These are phyloP conservation scores for Buathra laborator DNA, from an alignment of 2,888 invertebrate species.

Conservation along the genomic window DNA sequence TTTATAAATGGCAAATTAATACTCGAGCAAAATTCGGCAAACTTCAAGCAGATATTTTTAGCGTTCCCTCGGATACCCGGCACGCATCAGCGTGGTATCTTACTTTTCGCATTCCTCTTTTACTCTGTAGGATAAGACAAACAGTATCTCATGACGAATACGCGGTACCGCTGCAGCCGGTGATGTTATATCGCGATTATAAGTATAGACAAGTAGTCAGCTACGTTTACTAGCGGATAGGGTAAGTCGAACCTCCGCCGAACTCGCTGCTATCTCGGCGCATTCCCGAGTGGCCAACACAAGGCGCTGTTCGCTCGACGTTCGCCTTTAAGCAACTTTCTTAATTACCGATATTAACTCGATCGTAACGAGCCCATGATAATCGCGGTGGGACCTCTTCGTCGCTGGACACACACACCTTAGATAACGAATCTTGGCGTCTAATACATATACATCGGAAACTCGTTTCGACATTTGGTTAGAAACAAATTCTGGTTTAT, in stretches of 20 bases:
- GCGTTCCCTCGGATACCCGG: background rate
- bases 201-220: background rate
- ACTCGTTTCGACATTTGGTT: background rate
- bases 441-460: background rate
- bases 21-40: background rate
- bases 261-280: slow-evolving; percentile 47
- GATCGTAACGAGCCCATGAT: slow-evolving; percentile 83
- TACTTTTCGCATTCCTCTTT: background rate
- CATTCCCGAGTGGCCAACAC: slow-evolving; percentile 79
- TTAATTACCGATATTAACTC: slow-evolving; percentile 84
- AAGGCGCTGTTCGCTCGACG: slow-evolving; percentile 56
- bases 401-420: slow-evolving; percentile 30
- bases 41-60: background rate
- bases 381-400: slow-evolving; percentile 79
- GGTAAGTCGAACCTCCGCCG: slow-evolving; percentile 18
- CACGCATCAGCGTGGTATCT: background rate
- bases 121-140: background rate
- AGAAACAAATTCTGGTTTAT: background rate
- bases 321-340: slow-evolving; percentile 80
- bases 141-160: background rate
- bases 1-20: background rate
- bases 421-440: background rate
- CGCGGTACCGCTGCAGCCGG: background rate
- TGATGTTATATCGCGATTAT: background rate
- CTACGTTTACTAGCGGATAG: background rate